Conservation (phyloP, 2,888 invertebrate species). For the Laspeyria flexula region DNA sequence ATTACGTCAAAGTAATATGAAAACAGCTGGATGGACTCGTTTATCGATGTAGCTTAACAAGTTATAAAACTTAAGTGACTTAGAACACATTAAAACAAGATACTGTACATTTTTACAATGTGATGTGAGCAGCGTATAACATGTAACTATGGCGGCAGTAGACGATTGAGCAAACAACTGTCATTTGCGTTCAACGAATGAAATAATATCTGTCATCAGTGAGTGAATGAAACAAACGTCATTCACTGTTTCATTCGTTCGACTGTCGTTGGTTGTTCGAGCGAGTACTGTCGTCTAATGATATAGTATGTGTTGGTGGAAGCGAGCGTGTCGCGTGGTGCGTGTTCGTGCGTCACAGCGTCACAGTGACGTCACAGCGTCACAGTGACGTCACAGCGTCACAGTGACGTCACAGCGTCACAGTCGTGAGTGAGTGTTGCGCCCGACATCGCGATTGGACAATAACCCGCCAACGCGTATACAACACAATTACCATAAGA, state of each 20-base stretch:
- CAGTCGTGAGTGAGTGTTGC: constrained; percentile 14
- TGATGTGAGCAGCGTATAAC: constrained; percentile 22
- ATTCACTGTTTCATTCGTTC: constrained; percentile 3
- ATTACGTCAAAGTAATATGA: constrained; percentile 14
- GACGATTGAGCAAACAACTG: constrained; percentile 5
- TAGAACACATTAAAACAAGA: constrained; percentile 24
- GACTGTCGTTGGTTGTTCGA: neutral
- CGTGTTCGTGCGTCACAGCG: constrained; percentile 18
- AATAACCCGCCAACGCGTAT: constrained; percentile 60
- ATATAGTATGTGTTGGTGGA: constrained; percentile 14
- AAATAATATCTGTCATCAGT: neutral
- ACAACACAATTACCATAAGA: constrained; percentile 73
- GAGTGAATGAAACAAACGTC: neutral
- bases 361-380: too few relatives aligned
- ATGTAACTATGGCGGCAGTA: constrained; percentile 11
- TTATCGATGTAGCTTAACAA: constrained; percentile 25
- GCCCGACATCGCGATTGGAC: constrained; percentile 52
- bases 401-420: constrained; percentile 1
- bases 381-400: constrained; percentile 5
- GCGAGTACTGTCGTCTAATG: neutral
- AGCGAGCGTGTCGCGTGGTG: constrained; percentile 39
- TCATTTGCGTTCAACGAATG: neutral
- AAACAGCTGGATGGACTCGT: constrained; percentile 22
- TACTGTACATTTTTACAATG: constrained; percentile 25
- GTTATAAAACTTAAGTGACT: constrained; percentile 25